Evolutionary conservation across 2,797 vertebrate species (phyloP), one percentile per base, ranked within the genome.

Genomic region (Sebastes vulpes): DNA sequence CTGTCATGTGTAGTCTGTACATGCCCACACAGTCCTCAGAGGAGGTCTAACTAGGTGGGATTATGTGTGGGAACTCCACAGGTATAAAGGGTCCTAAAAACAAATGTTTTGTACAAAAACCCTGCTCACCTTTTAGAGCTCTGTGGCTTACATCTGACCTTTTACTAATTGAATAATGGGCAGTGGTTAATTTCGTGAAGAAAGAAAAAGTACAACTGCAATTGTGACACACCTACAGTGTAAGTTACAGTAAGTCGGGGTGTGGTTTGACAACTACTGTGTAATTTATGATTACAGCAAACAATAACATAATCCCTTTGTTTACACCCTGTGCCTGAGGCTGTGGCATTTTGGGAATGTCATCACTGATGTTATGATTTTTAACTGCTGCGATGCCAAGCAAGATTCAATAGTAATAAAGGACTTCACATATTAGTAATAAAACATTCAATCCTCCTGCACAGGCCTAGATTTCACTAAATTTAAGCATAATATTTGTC

Each of bases 291-390:
- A 66, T 68, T 61, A 65, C 18, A 73, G 48, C 53, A 77, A 53
- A 77, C 58, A 74, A 72, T 63, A 76, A 38, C 38, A 65, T 71
- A 66, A 83, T 79, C 70, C 56, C 16, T 38, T 38, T 78, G 83
- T 65, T 83, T 76, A 77, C 18, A 54, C 20, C 4, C 52, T 5
- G 9, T 8, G 76, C 48, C 74, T 38, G 21, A 64, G 54, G 54
- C 60, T 4, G 6, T 10, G 5, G 65, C 35, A n/a, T 4, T 86
- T 64, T 60, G 60, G 65, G 38, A 75, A 59, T 9, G 53, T 78
- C 82, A 25, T 77, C 64, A 9, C 23, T 52, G 70, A 63, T 70
- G 57, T 42, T 52, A 3, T 5, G 16, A 18, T 59, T 26, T 61
- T 65, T 16, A 69, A 86, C 29, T 54, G 54, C 42, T 72, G 38